phyloP scores from a whole-genome alignment of 1,140 invertebrate species.

The Aphaenogaster rudis region DNA sequence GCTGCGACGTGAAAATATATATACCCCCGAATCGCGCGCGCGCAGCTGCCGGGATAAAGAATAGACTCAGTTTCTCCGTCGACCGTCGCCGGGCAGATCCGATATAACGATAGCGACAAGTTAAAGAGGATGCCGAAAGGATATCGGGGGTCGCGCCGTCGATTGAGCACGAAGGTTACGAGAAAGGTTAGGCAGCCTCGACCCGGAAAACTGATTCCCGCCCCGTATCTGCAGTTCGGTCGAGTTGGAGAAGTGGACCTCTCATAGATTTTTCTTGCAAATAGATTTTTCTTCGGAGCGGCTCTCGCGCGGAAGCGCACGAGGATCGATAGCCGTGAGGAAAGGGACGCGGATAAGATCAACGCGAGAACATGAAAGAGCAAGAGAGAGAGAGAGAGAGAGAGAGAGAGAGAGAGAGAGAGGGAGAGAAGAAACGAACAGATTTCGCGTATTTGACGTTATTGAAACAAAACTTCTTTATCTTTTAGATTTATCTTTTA shows the following conservation, averaged over 20 bases:
- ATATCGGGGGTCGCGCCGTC: conserved; percentile 66
- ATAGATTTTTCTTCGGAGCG: conserved; percentile 43
- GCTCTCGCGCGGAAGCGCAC: not conserved
- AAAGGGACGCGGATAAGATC: conserved; percentile 63
- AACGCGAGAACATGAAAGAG: not conserved
- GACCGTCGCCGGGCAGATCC: conserved; percentile 39
- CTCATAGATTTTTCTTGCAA: conserved; percentile 70
- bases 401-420: not conserved
- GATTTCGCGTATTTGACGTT: conserved; percentile 31
- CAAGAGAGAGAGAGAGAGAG: not conserved
- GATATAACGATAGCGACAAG: conserved; percentile 64
- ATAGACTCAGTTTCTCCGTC: conserved; percentile 55
- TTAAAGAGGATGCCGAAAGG: conserved; percentile 69
- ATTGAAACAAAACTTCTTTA: conserved; percentile 54
- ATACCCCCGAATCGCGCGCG: not conserved
- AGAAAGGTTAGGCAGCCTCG: conserved; percentile 36
- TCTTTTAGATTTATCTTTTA: conserved; percentile 13
- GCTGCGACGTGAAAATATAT: conserved; percentile 35
- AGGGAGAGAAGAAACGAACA: not conserved
- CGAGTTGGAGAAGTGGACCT: conserved; percentile 52
- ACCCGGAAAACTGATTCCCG: conserved; percentile 64
- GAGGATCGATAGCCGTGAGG: conserved; percentile 56
- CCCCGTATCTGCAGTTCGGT: conserved; percentile 40
- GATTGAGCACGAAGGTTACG: conserved; percentile 65
- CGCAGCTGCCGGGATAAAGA: conserved; percentile 51